Conservation (phyloP, 2,888 invertebrate genomes). For the Parelbella ahira region DNA sequence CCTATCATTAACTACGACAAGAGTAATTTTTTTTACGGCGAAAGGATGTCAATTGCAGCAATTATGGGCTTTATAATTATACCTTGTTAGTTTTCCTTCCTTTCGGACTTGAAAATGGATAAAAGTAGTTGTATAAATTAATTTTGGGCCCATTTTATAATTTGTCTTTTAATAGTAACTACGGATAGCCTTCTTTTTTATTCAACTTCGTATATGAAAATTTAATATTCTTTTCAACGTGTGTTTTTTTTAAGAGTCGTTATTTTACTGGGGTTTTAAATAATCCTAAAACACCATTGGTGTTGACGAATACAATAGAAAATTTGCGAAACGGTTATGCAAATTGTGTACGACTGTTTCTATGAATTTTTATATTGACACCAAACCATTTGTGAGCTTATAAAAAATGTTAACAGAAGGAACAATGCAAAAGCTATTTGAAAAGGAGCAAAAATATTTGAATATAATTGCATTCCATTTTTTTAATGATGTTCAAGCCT, state of each 20-base stretch:
- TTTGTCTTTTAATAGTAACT: slow-evolving; percentile 47
- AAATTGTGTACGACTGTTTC: slow-evolving; percentile 50
- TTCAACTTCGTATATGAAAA: too few relatives aligned
- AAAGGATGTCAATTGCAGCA: slow-evolving; percentile 67
- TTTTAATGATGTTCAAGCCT: slow-evolving; percentile 42
- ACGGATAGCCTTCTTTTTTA: slow-evolving; percentile 31
- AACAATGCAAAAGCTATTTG: slow-evolving; percentile 39
- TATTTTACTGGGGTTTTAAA: too few relatives aligned
- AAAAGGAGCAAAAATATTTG: slow-evolving; percentile 41
- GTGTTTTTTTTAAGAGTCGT: too few relatives aligned
- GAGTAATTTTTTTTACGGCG: slow-evolving; percentile 49
- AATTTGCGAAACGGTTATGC: slow-evolving; percentile 52
- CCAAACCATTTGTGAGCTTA: slow-evolving; percentile 50
- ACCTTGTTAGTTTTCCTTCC: slow-evolving; percentile 58
- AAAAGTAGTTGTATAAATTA: slow-evolving; percentile 54
- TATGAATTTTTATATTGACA: slow-evolving; percentile 65
- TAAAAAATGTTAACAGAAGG: slow-evolving; percentile 43
- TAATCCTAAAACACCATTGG: too few relatives aligned
- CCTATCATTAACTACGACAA: slow-evolving; percentile 65
- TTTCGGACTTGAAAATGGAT: slow-evolving; percentile 42
- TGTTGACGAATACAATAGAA: slow-evolving; percentile 16
- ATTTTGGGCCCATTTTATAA: slow-evolving; percentile 48
- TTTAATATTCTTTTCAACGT: too few relatives aligned
- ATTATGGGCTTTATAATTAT: slow-evolving; percentile 64
- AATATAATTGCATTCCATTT: slow-evolving; percentile 42